phyloP scores from a whole-genome alignment of 30 jellyfish, hydroid and myxozoan genomes.

The Sanderia malayensis region DNA sequence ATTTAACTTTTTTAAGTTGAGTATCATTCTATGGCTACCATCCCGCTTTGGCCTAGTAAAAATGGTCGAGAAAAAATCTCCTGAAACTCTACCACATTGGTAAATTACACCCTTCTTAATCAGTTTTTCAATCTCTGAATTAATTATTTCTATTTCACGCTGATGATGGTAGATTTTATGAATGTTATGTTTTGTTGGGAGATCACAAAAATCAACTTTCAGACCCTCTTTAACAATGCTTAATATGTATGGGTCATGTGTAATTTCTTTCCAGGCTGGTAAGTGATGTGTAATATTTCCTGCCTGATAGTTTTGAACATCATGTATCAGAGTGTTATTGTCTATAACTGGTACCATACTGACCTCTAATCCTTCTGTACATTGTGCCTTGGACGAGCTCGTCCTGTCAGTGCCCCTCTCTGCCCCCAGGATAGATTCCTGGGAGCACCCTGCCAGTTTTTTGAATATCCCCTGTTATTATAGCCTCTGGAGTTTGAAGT shows the following conservation, averaged over 20 bases:
- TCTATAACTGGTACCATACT: neutral
- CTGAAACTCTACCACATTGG: constrained; percentile 3
- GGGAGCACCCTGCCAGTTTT: constrained; percentile 23
- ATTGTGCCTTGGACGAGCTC: constrained; percentile 2
- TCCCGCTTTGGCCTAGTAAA: constrained; percentile 34
- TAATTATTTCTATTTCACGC: neutral
- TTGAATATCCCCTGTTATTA: constrained; percentile 8
- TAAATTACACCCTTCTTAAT: neutral
- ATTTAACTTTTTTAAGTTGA: constrained; percentile 30
- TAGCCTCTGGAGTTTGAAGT: constrained; percentile 6
- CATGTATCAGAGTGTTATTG: constrained; percentile 1
- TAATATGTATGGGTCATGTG: neutral
- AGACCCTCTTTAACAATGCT: constrained; percentile 1
- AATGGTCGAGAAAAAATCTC: constrained; percentile 28
- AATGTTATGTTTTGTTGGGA: neutral
- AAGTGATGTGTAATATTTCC: neutral
- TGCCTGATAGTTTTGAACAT: neutral
- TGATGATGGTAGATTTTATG: neutral
- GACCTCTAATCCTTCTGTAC: neutral
- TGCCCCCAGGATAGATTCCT: constrained; percentile 6
- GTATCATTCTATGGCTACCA: constrained; percentile 46
- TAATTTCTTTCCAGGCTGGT: constrained; percentile 1
- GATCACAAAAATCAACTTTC: constrained; percentile 1
- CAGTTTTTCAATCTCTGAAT: neutral
- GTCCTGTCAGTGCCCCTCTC: constrained; percentile 7